These are phyloP conservation scores for Eulithis testata DNA, from an alignment of 2,888 invertebrate species.

Conservation along the genomic window DNA sequence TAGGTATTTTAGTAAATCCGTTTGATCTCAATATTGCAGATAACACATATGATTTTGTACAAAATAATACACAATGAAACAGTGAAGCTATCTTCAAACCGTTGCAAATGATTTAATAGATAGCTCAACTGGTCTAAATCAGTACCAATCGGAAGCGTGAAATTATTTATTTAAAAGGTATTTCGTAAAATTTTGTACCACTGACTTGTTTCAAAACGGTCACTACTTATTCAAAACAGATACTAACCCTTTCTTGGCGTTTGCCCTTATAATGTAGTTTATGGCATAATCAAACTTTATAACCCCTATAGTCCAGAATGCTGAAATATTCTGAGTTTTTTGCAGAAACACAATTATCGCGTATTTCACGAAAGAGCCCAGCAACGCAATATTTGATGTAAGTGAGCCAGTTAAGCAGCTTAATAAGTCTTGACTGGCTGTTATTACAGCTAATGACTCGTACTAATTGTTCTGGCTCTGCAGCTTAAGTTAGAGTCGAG, in stretches of 20 bases:
- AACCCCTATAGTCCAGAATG: background rate
- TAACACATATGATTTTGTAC: no score
- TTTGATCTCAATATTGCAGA: background rate
- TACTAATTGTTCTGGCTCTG: conserved; percentile 51
- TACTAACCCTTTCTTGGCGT: no score
- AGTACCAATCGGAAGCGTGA: no score
- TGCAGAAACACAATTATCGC: background rate
- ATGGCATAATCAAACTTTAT: background rate
- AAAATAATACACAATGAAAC: no score
- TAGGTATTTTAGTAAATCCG: background rate
- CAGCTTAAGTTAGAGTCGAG: conserved; percentile 41
- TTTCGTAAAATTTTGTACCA: no score
- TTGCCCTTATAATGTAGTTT: no score
- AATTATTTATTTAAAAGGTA: no score
- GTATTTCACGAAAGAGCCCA: conserved; percentile 13
- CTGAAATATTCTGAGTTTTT: conserved; percentile 1
- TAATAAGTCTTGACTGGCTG: conserved; percentile 59
- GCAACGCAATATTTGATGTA: conserved; percentile 46
- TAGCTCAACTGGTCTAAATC: no score
- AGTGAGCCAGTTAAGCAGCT: conserved; percentile 53
- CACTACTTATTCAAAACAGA: no score
- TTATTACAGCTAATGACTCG: conserved; percentile 59
- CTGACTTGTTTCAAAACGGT: no score
- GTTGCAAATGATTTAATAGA: no score
- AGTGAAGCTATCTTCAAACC: no score